Evolutionary conservation across 2,888 invertebrate genomes (phyloP).

Genomic region (Asteroscopus sphinx): DNA sequence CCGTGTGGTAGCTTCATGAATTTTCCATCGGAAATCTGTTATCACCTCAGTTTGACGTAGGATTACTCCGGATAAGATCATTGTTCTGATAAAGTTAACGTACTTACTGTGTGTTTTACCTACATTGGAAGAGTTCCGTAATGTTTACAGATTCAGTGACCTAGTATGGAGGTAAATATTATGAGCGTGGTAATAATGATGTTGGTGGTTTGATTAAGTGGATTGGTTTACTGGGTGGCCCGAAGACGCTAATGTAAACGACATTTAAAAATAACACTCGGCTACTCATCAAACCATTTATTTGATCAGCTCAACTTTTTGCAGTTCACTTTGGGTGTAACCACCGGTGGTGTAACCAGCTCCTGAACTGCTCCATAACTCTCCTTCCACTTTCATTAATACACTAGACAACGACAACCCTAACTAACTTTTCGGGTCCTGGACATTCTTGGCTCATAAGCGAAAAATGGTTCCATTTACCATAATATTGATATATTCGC

Average conservation of each 20-base stretch:
- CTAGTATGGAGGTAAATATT: conserved; percentile 40
- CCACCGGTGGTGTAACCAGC: too few relatives aligned
- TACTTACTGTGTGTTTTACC: conserved; percentile 41
- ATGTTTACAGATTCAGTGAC: conserved; percentile 47
- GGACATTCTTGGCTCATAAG: too few relatives aligned
- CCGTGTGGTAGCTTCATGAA: conserved; percentile 10
- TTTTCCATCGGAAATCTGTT: conserved; percentile 37
- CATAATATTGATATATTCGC: too few relatives aligned
- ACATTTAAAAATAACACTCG: too few relatives aligned
- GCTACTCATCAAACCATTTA: too few relatives aligned
- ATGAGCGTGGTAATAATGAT: conserved; percentile 2
- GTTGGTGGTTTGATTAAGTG: conserved; percentile 5
- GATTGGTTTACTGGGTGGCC: conserved; percentile 21
- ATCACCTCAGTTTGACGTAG: conserved; percentile 36
- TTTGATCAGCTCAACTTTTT: neutral
- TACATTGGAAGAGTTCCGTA: conserved; percentile 44
- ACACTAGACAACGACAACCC: too few relatives aligned
- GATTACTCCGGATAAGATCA: conserved; percentile 43
- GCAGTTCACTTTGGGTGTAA: too few relatives aligned
- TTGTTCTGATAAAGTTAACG: conserved; percentile 36
- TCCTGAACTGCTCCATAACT: too few relatives aligned
- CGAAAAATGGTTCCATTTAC: too few relatives aligned
- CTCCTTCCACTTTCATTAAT: too few relatives aligned
- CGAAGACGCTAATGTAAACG: neutral
- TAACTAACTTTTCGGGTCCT: too few relatives aligned